These are phyloP conservation scores for Spilarctia lutea DNA, from an alignment of 2,888 invertebrate species.

Conservation along the genomic window DNA sequence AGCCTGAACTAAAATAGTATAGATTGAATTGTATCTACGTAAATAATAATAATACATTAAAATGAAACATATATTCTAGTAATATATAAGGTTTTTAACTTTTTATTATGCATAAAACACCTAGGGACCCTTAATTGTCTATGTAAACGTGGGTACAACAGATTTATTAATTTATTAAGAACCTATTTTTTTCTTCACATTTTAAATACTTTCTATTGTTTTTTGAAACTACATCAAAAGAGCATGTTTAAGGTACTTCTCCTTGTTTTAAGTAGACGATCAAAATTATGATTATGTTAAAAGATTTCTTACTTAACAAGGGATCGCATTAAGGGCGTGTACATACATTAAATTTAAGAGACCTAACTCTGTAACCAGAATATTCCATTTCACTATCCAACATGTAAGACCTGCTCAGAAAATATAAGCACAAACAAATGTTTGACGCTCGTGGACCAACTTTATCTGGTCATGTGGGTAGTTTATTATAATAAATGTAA, in stretches of 20 bases:
- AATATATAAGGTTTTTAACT: too few relatives aligned
- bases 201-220: too few relatives aligned
- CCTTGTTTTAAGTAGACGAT: background rate
- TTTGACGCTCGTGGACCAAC: conserved; percentile 6
- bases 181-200: too few relatives aligned
- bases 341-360: conserved; percentile 43
- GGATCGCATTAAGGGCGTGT: conserved; percentile 36
- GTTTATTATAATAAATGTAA: conserved; percentile 46
- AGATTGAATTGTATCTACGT: too few relatives aligned
- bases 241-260: background rate
- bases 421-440: background rate
- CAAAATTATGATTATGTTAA: conserved; percentile 25
- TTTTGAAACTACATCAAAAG: background rate
- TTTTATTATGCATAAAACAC: too few relatives aligned
- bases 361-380: conserved; percentile 28
- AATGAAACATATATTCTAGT: too few relatives aligned
- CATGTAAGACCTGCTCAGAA: conserved; percentile 10
- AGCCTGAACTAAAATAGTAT: too few relatives aligned
- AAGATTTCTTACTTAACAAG: conserved; percentile 34
- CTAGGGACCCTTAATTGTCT: too few relatives aligned
- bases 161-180: too few relatives aligned
- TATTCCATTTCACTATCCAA: conserved; percentile 27
- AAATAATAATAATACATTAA: too few relatives aligned
- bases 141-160: too few relatives aligned
- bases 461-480: conserved; percentile 10